A percentile compares a stretch with the other conserved stretches of the same genome.
Conservation (phyloP, 2,113 vertebrate species). For the Phyllostomus hastatus region DNA sequence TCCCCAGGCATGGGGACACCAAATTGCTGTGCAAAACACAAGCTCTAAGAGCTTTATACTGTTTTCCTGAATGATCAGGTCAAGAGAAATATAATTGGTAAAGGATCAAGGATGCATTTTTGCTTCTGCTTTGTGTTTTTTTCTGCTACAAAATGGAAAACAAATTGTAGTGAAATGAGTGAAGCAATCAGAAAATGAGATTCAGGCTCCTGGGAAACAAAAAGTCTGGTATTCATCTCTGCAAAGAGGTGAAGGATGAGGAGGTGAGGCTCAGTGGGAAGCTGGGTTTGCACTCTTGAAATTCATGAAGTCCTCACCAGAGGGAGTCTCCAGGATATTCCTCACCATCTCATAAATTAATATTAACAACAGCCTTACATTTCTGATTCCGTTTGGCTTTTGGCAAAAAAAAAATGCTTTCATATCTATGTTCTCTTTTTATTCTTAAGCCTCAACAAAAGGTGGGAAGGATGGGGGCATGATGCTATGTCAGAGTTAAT, state of each 20-base stretch:
- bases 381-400: neutral
- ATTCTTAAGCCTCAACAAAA: neutral
- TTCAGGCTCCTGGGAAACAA: neutral
- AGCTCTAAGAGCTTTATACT: neutral
- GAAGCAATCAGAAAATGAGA: conserved; percentile 22
- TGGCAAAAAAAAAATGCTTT: neutral
- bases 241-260: neutral
- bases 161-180: neutral
- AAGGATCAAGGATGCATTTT: neutral
- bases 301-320: conserved; percentile 48
- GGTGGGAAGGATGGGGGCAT: neutral
- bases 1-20: neutral
- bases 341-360: neutral
- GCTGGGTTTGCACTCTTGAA: neutral
- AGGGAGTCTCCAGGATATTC: neutral
- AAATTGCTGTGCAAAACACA: neutral
- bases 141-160: conserved; percentile 31
- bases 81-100: neutral
- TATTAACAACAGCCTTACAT: neutral
- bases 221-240: neutral
- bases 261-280: neutral
- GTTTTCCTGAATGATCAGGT: neutral
- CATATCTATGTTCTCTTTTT: neutral
- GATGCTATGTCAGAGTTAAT: neutral
- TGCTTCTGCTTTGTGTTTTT: neutral